phyloP scores from a whole-genome alignment of 2,113 vertebrate species.

The Epinephelus fuscoguttatus region DNA sequence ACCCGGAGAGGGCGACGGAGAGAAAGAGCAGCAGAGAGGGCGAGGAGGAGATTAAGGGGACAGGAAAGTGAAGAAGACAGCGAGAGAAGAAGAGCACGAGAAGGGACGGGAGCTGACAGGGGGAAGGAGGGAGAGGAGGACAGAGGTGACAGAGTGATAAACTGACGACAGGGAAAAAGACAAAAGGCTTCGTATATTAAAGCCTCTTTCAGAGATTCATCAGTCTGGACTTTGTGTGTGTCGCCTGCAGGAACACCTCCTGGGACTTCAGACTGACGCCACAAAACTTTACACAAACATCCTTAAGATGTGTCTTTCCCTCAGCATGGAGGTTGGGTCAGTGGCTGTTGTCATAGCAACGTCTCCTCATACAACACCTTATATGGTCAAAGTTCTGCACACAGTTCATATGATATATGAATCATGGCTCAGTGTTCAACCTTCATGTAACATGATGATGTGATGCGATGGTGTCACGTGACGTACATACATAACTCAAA shows the following conservation, averaged over 20 bases:
- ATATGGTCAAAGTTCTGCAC: too few relatives aligned
- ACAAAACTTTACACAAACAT: background rate
- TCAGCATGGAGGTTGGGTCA: background rate
- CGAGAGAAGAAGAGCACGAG: constrained; percentile 30
- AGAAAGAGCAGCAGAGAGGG: constrained; percentile 38
- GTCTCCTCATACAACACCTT: too few relatives aligned
- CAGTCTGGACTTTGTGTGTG: background rate
- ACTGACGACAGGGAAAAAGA: constrained; percentile 38
- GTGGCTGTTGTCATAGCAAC: background rate
- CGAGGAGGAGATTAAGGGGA: constrained; percentile 64
- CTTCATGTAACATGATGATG: too few relatives aligned
- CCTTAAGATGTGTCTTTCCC: background rate
- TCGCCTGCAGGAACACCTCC: background rate
- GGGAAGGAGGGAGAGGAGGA: constrained; percentile 8
- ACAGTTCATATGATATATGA: too few relatives aligned
- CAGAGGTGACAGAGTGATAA: constrained; percentile 33
- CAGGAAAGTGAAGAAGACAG: constrained; percentile 59
- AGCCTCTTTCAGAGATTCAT: background rate
- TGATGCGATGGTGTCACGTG: too few relatives aligned
- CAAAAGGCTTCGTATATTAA: constrained; percentile 10
- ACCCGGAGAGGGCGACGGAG: constrained; percentile 30
- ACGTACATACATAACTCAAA: too few relatives aligned
- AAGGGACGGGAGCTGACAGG: constrained; percentile 56
- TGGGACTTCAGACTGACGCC: background rate
- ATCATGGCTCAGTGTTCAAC: too few relatives aligned